phyloP scores from a whole-genome alignment of 2,888 invertebrate genomes.

The Theretra japonica region DNA sequence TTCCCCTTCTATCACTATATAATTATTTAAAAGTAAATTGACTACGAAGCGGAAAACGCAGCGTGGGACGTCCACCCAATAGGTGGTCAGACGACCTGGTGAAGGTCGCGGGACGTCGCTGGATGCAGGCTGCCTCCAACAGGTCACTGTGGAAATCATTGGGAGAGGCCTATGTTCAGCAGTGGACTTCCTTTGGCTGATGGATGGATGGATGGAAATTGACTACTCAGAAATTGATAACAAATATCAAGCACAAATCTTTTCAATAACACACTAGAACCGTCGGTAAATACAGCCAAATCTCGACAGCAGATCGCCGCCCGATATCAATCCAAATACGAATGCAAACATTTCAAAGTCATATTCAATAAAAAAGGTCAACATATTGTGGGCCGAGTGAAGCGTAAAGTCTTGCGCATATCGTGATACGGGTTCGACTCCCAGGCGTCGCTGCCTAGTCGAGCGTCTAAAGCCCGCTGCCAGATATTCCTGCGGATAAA shows the following conservation, averaged over 20 bases:
- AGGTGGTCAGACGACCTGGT: too few relatives aligned
- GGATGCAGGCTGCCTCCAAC: too few relatives aligned
- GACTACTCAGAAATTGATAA: too few relatives aligned
- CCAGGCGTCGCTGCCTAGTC: constrained; percentile 32
- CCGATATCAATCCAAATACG: not conserved
- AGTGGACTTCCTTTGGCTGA: too few relatives aligned
- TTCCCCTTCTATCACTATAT: too few relatives aligned
- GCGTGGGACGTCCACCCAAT: too few relatives aligned
- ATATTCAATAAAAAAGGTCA: constrained; percentile 47
- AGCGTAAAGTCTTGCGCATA: constrained; percentile 37
- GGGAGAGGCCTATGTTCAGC: too few relatives aligned
- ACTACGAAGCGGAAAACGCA: too few relatives aligned
- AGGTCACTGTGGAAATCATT: too few relatives aligned
- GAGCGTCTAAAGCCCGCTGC: constrained; percentile 30
- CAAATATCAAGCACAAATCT: not conserved
- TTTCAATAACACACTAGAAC: not conserved
- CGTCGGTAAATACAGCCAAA: not conserved
- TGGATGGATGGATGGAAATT: too few relatives aligned
- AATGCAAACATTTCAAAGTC: constrained; percentile 39
- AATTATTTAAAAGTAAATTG: too few relatives aligned
- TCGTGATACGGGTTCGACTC: constrained; percentile 29
- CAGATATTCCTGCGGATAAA: constrained; percentile 31
- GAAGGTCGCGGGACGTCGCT: too few relatives aligned
- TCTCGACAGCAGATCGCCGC: not conserved
- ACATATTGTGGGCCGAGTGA: constrained; percentile 47